Conservation (phyloP, 2,113 vertebrate species). For the Lanius collurio region DNA sequence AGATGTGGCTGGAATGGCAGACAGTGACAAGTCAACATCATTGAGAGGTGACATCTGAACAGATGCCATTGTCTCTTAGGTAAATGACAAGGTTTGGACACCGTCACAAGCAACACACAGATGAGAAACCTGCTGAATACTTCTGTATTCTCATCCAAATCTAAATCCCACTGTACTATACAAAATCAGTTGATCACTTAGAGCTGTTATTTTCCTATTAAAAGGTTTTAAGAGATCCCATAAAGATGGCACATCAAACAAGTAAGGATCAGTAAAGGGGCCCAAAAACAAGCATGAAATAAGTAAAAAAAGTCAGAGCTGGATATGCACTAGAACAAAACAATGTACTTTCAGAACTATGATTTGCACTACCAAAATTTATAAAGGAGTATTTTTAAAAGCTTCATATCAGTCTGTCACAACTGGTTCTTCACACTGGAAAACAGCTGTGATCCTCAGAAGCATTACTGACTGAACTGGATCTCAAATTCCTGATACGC, state of each 20-base stretch:
- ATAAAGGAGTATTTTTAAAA: not conserved
- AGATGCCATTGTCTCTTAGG: not conserved
- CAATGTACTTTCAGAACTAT: not conserved
- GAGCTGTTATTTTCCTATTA: not conserved
- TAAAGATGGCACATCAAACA: not conserved
- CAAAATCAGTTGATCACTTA: not conserved
- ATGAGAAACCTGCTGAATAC: not conserved
- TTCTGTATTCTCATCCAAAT: not conserved
- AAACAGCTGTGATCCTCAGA: not conserved
- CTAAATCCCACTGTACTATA: not conserved
- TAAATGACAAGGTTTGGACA: not conserved
- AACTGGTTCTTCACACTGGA: not conserved
- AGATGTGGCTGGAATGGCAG: not conserved
- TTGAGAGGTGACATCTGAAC: not conserved
- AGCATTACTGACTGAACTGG: not conserved
- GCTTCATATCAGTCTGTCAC: not conserved
- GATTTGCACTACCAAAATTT: not conserved
- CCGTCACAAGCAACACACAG: not conserved
- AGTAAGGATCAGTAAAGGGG: not conserved
- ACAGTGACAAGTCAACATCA: not conserved
- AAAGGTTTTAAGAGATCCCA: not conserved
- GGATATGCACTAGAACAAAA: not conserved
- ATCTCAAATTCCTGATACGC: conserved; percentile 39
- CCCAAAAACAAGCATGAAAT: not conserved
- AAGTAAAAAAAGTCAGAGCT: not conserved